phyloP scores from a whole-genome alignment of 2,113 vertebrate genomes.

The Cottus gobio region DNA sequence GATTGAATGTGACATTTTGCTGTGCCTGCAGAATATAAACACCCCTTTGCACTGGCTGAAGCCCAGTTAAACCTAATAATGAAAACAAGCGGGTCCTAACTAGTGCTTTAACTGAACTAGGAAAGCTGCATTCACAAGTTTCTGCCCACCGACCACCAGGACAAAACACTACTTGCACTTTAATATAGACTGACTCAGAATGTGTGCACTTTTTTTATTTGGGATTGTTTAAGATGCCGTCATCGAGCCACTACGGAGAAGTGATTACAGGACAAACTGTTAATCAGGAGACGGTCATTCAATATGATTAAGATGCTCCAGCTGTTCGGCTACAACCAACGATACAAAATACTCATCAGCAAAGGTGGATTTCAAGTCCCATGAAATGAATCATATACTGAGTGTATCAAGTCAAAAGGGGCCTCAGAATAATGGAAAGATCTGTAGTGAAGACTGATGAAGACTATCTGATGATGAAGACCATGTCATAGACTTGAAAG shows the following conservation, averaged over 20 bases:
- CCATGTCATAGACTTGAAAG: background rate
- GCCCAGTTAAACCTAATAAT: conserved; percentile 70
- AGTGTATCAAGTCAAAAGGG: background rate
- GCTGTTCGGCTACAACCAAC: background rate
- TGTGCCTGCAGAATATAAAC: conserved; percentile 71
- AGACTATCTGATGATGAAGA: background rate
- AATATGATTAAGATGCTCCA: background rate
- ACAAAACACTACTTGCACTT: conserved; percentile 9
- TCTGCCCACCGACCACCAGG: conserved; percentile 37
- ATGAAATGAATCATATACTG: background rate
- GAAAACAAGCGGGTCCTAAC: conserved; percentile 59
- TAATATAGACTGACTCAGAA: background rate
- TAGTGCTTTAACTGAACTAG: conserved; percentile 30
- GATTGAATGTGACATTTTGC: conserved; percentile 76
- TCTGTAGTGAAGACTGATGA: background rate
- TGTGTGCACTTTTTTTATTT: conserved; percentile 5
- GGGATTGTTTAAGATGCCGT: background rate
- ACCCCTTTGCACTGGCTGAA: conserved; percentile 57
- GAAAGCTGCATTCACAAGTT: conserved; percentile 27
- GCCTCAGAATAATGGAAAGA: background rate
- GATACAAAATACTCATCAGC: background rate
- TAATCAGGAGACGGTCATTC: background rate
- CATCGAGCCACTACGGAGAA: background rate
- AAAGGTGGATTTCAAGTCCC: background rate
- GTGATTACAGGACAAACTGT: conserved; percentile 1